Evolutionary conservation across 2,888 invertebrate genomes (phyloP), one percentile per base, ranked within the genome.

Genomic region (Parasteatoda lunata): DNA sequence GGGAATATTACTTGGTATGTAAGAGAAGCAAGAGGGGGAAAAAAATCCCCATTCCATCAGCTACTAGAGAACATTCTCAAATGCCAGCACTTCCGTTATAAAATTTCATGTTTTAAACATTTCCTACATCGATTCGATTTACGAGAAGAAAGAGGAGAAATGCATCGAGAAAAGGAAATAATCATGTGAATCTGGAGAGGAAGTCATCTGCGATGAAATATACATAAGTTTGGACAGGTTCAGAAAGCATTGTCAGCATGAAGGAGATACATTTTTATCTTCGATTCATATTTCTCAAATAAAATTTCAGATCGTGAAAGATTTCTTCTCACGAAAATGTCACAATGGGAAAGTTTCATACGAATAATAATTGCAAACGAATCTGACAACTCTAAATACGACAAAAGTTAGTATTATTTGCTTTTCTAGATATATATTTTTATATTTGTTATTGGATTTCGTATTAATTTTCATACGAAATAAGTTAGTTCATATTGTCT

Each of bases 31-130:
- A 30, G 30, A 30, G 30, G 30, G 30, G 59, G 8, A 54, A 64
- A 15, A 30, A 59, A 9, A 51, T 4, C 64, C 64, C 79, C 47
- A 71, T 79, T 71, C 79, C 64, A 79, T 65, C 79, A 70, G 70
- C 69, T 78, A 47, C 48, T 15, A 48, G 78, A 30, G 45, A 68
- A 64, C 66, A 51, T 80, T 75, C 69, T 81, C 68, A 75, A 69
- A 54, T 69, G 69, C 54, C 69, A 54, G n/a, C n/a, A 15, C 75
- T 80, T 80, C 80, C 72, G 80, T 54, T 81, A 69, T 69, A 69
- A 81, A 81, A 81, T 81, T 81, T 81, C 81, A 81, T 81, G 81
- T 81, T 81, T 81, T 68, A 81, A 81, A 81, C 81, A 81, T 81
- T 59, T 75, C 75, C 69, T 75, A 59, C 52, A 68, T 65, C 73